Evolutionary conservation across 1,140 invertebrate species (phyloP), one percentile per base, ranked within the genome.

Genomic region (Spodoptera litura): DNA sequence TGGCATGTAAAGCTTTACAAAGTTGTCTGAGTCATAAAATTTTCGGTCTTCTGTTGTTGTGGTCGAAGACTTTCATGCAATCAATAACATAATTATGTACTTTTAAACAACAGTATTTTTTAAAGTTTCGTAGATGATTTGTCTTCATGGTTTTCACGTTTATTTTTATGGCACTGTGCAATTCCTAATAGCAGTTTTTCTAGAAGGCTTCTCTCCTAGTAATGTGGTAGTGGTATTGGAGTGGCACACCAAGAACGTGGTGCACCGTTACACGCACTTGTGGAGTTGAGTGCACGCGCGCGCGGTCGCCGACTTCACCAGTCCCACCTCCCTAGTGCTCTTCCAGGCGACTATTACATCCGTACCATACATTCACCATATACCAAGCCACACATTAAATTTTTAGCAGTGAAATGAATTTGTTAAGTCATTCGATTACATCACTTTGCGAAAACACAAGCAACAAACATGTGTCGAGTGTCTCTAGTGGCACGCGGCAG

Each of bases 221-320:
- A 79, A 76, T 83, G 56, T 82, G 52, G 31, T 31, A 71, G 80
- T 80, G 72, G 79, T 81, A 66, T 83, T 79, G 72, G 80, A 85
- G 81, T 85, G 85, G 79, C 79, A 81, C 68, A 80, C 84, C 83
- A 86, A 83, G 80, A 82, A 82, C 81, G 81, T 83, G 70, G 84
- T 83, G 84, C 90, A 93, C 92, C 92, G 92, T 93, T 93, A 93
- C 86, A 89, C 88, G 90, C 86, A 90, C 87, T 88, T 84, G 88
- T 83, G 76, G 89, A 91, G 91, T 93, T 91, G 91, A 93, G 85
- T 93, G 91, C 89, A 88, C 90, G 89, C 81, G 85, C 88, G 82
- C 68, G 86, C 89, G 92, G 92, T 94, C 92, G 92, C 89, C 90
- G 92, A 93, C 91, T 85, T 88, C 84, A 85, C 83, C 83, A 87